Evolutionary conservation across 1,140 invertebrate species (phyloP).

Genomic region (Hypsibius dujardini): DNA sequence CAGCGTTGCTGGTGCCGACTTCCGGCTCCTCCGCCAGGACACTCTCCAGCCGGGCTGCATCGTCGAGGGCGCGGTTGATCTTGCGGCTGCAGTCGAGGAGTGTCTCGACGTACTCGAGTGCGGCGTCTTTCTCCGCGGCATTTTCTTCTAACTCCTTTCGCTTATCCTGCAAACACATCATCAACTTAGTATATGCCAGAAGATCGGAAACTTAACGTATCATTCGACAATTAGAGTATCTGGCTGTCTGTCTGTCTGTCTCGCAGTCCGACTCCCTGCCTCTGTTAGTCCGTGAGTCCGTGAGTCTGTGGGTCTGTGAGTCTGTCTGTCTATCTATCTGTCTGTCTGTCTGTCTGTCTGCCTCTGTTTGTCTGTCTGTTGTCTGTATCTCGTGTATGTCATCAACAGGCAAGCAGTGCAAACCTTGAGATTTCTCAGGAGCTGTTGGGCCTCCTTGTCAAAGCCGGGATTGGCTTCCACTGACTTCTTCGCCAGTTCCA

Average conservation of each 20-base stretch:
- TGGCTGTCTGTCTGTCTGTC: slow-evolving; percentile 22
- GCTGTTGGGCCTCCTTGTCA: slow-evolving; percentile 92
- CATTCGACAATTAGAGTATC: slow-evolving; percentile 26
- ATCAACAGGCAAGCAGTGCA: slow-evolving; percentile 41
- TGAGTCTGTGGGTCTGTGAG: too few relatives aligned
- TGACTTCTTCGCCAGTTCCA: slow-evolving; percentile 35
- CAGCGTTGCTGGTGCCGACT: background rate
- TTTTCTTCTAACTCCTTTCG: background rate
- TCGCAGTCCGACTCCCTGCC: too few relatives aligned
- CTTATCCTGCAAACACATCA: background rate
- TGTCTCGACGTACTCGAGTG: background rate
- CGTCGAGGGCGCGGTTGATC: background rate
- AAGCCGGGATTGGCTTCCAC: slow-evolving; percentile 43
- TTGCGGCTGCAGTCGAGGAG: background rate
- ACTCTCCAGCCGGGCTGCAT: background rate
- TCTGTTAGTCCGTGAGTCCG: too few relatives aligned
- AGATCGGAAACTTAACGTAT: slow-evolving; percentile 17
- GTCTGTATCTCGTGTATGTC: too few relatives aligned
- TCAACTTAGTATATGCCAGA: background rate
- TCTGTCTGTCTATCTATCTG: too few relatives aligned
- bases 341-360: too few relatives aligned
- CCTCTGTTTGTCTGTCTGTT: too few relatives aligned
- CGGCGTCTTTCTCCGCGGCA: background rate
- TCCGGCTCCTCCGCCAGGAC: background rate
- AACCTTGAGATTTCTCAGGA: slow-evolving; percentile 68